A percentile compares a stretch with the other conserved stretches of the same genome.
Evolutionary conservation across 2,888 invertebrate genomes (phyloP).

Genomic region (Eupeodes latifasciatus): DNA sequence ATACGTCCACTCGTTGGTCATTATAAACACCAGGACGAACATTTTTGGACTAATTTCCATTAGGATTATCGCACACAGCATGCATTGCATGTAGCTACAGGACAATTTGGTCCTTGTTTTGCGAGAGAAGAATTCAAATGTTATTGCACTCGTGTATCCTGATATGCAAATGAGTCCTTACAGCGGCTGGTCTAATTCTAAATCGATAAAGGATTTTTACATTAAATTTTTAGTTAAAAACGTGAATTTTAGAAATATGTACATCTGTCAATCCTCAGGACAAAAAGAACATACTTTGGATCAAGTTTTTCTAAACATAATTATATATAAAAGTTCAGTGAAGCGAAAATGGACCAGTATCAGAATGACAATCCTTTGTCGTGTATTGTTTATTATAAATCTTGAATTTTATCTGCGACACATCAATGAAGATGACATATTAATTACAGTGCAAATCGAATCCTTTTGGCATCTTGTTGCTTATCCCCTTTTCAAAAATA

Average conservation of each 20-base stretch:
- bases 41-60: constrained; percentile 24
- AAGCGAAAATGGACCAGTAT: constrained; percentile 54
- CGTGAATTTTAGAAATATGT: background rate
- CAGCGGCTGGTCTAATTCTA: constrained; percentile 46
- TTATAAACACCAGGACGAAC: background rate
- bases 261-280: constrained; percentile 19
- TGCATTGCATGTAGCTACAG: constrained; percentile 20
- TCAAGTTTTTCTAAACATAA: constrained; percentile 1
- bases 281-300: background rate
- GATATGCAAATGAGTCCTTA: constrained; percentile 61
- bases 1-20: constrained; percentile 21
- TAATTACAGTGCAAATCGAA: constrained; percentile 68
- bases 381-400: constrained; percentile 1
- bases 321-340: constrained; percentile 30
- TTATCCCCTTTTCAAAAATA: background rate
- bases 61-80: constrained; percentile 38
- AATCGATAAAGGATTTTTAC: constrained; percentile 34
- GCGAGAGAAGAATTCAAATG: constrained; percentile 42
- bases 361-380: constrained; percentile 23
- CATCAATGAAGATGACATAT: constrained; percentile 64
- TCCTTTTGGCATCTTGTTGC: constrained; percentile 34
- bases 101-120: constrained; percentile 26
- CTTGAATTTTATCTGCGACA: background rate
- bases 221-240: background rate
- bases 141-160: constrained; percentile 34